Evolutionary conservation across 2,888 invertebrate species (phyloP).

Genomic region (Alcis repandata): DNA sequence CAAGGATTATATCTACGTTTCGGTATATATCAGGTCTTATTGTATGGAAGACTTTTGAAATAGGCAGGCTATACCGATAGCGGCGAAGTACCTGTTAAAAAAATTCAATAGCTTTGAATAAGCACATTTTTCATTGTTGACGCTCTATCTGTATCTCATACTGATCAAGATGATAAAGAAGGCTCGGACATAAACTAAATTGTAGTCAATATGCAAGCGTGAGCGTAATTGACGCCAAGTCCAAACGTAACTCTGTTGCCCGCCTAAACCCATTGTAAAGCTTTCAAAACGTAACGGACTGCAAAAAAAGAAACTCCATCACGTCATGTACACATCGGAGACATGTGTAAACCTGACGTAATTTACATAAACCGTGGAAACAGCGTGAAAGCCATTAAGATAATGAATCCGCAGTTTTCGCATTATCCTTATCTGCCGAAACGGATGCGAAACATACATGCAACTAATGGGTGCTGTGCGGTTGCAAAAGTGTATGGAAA

Average conservation of each 20-base stretch:
- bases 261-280: conserved; percentile 15
- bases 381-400: conserved; percentile 33
- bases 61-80: background rate
- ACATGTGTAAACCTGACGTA: conserved; percentile 14
- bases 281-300: conserved; percentile 13
- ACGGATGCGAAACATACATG: conserved; percentile 57
- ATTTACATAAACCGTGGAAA: conserved; percentile 22
- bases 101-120: no score
- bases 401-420: conserved; percentile 36
- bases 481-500: conserved; percentile 69
- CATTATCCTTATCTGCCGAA: conserved; percentile 54
- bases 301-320: conserved; percentile 23
- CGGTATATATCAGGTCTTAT: background rate
- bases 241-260: conserved; percentile 8
- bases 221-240: background rate
- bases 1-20: background rate
- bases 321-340: conserved; percentile 17
- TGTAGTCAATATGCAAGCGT: background rate
- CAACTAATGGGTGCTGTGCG: conserved; percentile 43
- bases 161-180: background rate
- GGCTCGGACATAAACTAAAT: background rate
- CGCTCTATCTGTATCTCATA: background rate
- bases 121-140: no score
- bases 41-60: background rate
- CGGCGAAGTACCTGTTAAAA: no score